Evolutionary conservation across 1,140 invertebrate genomes (phyloP), one percentile per base, ranked within the genome.

Genomic region (Drosophila nikananu): DNA sequence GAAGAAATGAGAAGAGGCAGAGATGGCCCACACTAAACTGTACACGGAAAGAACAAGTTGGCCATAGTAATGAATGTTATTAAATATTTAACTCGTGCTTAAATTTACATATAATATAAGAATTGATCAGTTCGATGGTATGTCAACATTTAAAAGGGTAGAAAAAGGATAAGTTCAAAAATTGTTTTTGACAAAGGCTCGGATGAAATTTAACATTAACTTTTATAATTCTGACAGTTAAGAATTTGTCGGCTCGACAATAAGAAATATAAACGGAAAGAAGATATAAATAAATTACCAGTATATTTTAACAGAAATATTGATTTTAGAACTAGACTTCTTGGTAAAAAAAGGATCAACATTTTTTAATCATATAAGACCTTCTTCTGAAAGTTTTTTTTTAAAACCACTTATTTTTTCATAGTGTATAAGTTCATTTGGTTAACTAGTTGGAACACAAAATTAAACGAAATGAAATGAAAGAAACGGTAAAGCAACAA

Each of bases 401-500:
- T 21, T 17, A 10, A 17, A 17, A n/a, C 4, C 9, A 8, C 1
- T 3, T 0, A 17, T 39, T 49, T 65, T 49, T 27, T 25, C 4
- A 5, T 10, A 82, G 62, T 67, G 63, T 62, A 76, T 46, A 76
- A 72, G 81, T 75, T 68, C 62, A 76, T 73, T 77, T 70, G 61
- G 57, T 83, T 71, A 61, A 70, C 54, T 67, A 75, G 68, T 66
- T 75, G 59, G 68, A 72, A 71, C 63, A 83, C 83, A 86, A 86
- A 59, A 73, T 42, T 35, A 72, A 70, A 72, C 52, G 51, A 49
- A 58, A 44, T 35, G 60, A 64, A 75, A 77, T 54, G 63, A 77
- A 77, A 77, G 70, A 76, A 89, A 90, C 86, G 86, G 86, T 89
- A 87, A 87, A 87, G 83, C 84, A 87, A 80, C 62, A 80, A 55